Evolutionary conservation across 2,888 invertebrate genomes (phyloP).

Genomic region (Melieria crassipennis): DNA sequence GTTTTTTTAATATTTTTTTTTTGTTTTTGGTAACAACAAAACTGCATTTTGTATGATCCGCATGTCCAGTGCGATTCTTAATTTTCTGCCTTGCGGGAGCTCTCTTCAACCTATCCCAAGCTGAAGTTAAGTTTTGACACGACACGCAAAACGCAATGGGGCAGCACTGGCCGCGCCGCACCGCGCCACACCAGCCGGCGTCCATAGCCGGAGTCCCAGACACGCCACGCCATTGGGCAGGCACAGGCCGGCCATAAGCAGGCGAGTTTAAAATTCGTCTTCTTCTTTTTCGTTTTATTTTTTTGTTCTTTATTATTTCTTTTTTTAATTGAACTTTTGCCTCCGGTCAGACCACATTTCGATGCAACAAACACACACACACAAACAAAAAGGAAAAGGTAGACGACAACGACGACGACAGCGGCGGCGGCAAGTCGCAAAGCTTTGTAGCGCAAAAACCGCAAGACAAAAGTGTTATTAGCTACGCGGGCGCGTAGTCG

Average conservation of each 20-base stretch:
- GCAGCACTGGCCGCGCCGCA: slow-evolving; percentile 32
- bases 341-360: slow-evolving; percentile 43
- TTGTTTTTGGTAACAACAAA: background rate
- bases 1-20: background rate
- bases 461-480: slow-evolving; percentile 38
- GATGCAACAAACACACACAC: slow-evolving; percentile 15
- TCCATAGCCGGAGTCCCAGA: background rate
- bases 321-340: slow-evolving; percentile 60
- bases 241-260: slow-evolving; percentile 1
- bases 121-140: slow-evolving; percentile 60
- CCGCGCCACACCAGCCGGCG: background rate
- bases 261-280: slow-evolving; percentile 11
- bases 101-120: slow-evolving; percentile 64
- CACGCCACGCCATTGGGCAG: background rate
- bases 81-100: slow-evolving; percentile 54
- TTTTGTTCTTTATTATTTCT: slow-evolving; percentile 40
- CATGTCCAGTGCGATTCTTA: slow-evolving; percentile 1
- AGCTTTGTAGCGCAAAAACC: slow-evolving; percentile 37
- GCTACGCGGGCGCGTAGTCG: background rate
- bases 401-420: too few relatives aligned
- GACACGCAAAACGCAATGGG: slow-evolving; percentile 55
- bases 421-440: slow-evolving; percentile 42
- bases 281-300: background rate
- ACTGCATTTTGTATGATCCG: background rate
- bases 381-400: slow-evolving; percentile 24